Base-by-base conservation (phyloP, 2,888 invertebrate species). In the Leptarthrus brevirostris region DNA sequence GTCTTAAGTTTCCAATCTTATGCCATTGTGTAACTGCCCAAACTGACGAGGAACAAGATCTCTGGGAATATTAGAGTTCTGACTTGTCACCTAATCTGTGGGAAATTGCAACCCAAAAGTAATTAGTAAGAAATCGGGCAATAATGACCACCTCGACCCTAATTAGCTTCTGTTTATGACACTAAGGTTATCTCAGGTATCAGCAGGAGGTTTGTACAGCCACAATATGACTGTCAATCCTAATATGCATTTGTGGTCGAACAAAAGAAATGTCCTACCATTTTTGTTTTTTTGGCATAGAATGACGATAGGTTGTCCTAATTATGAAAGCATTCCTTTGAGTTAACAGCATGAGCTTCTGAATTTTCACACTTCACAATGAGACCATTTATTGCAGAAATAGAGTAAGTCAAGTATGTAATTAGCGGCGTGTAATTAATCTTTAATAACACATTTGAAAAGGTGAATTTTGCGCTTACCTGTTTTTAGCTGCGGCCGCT, bases 401-500 rank as follows among this genome's bases (percentile, higher is more conserved):
- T n/a, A n/a, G n/a, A n/a, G n/a, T n/a, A n/a, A n/a, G n/a, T n/a
- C n/a, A n/a, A n/a, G n/a, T n/a, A n/a, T n/a, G n/a, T n/a, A n/a
- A n/a, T n/a, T n/a, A n/a, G n/a, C n/a, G n/a, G n/a, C n/a, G n/a
- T n/a, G n/a, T n/a, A n/a, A n/a, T n/a, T n/a, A n/a, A n/a, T n/a
- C n/a, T n/a, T n/a, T n/a, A n/a, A n/a, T n/a, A n/a, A n/a, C n/a
- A n/a, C n/a, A n/a, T n/a, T n/a, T n/a, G n/a, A n/a, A n/a, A n/a
- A n/a, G n/a, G n/a, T 30, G 30, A 30, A 30, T 30, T 8, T 18
- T 16, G 3, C 10, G 1, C 92, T 86, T 88, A 97, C 92, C 97
- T 93, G 89, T 98, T 98, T 89, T 98, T 98, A 77, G 97, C 97
- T 73, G 97, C 94, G 16, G 95, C 95, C 18, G 95, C 95, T 78